Evolutionary conservation across 1,140 invertebrate species (phyloP).

Genomic region (Caenorhabditis tropicalis): DNA sequence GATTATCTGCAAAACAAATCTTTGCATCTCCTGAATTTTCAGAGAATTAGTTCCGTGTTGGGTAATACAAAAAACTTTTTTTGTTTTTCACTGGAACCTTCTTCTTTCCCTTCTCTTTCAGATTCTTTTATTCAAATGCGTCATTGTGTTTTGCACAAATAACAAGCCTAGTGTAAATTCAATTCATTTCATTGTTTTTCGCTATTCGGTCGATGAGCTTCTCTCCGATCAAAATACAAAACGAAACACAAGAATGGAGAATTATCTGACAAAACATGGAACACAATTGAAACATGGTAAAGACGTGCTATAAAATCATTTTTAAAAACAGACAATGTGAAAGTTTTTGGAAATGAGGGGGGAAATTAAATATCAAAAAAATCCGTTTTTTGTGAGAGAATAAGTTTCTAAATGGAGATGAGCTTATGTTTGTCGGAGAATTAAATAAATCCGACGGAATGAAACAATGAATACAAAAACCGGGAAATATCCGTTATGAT

Average conservation of each 20-base stretch:
- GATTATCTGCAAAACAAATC: too few species aligned
- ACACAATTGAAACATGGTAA: not conserved
- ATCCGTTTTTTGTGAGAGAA: not conserved
- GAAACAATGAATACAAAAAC: not conserved
- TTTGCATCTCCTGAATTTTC: too few species aligned
- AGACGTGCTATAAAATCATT: not conserved
- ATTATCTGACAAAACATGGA: not conserved
- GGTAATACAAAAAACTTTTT: too few species aligned
- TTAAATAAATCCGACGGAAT: not conserved
- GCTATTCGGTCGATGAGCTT: not conserved
- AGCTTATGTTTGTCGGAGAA: not conserved
- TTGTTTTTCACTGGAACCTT: not conserved
- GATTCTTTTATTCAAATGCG: not conserved
- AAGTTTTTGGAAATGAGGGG: not conserved
- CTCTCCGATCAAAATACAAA: not conserved
- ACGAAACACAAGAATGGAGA: not conserved
- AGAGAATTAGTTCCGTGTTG: too few species aligned
- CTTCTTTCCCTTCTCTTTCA: not conserved
- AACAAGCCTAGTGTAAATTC: not conserved
- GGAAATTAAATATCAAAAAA: not conserved
- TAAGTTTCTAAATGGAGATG: not conserved
- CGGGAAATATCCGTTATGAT: not conserved
- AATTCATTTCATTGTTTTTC: not conserved
- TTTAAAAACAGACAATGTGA: not conserved
- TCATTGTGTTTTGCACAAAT: not conserved